Conservation (phyloP, 1,140 invertebrate genomes). For the Theocolax elegans region DNA sequence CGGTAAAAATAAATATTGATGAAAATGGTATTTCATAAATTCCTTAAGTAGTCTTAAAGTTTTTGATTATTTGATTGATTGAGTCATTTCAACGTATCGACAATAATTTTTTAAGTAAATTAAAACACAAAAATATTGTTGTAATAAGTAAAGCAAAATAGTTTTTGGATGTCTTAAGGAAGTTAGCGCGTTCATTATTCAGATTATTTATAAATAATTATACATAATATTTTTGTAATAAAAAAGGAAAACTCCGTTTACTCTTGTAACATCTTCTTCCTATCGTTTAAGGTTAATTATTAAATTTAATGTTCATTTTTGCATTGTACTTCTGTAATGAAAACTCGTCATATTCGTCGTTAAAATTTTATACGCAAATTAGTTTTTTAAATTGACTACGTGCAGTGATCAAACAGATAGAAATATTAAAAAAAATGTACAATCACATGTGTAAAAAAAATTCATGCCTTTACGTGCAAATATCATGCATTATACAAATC, state of each 20-base stretch:
- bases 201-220: neutral
- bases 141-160: slow-evolving; percentile 7
- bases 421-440: neutral
- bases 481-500: slow-evolving; percentile 3
- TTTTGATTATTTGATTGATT: slow-evolving; percentile 25
- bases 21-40: neutral
- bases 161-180: neutral
- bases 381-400: slow-evolving; percentile 34
- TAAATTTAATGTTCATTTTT: slow-evolving; percentile 11
- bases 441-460: neutral
- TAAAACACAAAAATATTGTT: slow-evolving; percentile 13
- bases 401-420: neutral
- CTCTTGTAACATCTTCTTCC: slow-evolving; percentile 6
- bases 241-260: neutral
- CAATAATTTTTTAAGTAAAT: slow-evolving; percentile 24
- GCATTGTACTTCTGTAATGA: slow-evolving; percentile 21
- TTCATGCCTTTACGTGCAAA: no score
- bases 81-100: neutral
- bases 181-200: slow-evolving; percentile 1
- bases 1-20: no score
- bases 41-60: slow-evolving; percentile 10
- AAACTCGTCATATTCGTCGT: slow-evolving; percentile 2
- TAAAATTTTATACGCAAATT: slow-evolving; percentile 32
- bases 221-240: neutral
- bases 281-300: slow-evolving; percentile 6